Evolutionary conservation across 2,888 invertebrate genomes (phyloP).

Genomic region (Lasioglossum zephyrum): DNA sequence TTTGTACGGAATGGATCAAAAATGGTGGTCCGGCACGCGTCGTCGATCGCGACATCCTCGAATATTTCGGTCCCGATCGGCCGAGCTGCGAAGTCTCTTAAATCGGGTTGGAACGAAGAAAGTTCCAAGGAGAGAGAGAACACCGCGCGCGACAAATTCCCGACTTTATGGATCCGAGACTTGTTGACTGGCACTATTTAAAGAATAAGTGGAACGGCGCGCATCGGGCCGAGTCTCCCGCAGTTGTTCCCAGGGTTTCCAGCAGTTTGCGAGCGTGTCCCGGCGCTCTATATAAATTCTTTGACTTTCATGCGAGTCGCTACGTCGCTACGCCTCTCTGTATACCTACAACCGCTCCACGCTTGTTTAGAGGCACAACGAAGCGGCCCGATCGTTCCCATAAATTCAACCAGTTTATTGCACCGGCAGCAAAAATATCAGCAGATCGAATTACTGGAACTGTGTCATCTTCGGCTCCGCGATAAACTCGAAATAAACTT

Average conservation of each 20-base stretch:
- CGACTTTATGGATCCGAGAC: constrained; percentile 44
- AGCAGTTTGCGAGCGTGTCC: constrained; percentile 11
- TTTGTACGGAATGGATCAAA: constrained; percentile 28
- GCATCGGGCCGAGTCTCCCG: constrained; percentile 20
- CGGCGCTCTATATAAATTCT: constrained; percentile 40
- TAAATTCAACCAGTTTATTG: constrained; percentile 21
- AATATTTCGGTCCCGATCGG: constrained; percentile 38
- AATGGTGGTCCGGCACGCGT: constrained; percentile 26
- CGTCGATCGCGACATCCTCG: constrained; percentile 27
- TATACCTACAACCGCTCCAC: background rate
- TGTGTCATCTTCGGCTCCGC: background rate
- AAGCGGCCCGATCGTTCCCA: background rate
- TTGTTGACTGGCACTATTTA: constrained; percentile 59
- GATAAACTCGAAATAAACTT: constrained; percentile 7
- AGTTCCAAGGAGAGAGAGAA: constrained; percentile 30
- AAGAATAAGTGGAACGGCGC: constrained; percentile 59
- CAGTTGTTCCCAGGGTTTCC: constrained; percentile 21
- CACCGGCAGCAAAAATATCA: constrained; percentile 4
- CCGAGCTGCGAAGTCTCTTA: constrained; percentile 3
- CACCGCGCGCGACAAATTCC: constrained; percentile 35
- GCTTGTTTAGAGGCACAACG: background rate
- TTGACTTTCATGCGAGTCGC: constrained; percentile 23
- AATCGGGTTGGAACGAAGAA: constrained; percentile 49
- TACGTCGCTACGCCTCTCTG: background rate
- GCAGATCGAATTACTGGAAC: constrained; percentile 19